Percentiles rank a stretch among this genome's conserved stretches.
These are phyloP conservation scores for Drosophila seclusa DNA, from an alignment of 2,888 invertebrate genomes.

Conservation along the genomic window DNA sequence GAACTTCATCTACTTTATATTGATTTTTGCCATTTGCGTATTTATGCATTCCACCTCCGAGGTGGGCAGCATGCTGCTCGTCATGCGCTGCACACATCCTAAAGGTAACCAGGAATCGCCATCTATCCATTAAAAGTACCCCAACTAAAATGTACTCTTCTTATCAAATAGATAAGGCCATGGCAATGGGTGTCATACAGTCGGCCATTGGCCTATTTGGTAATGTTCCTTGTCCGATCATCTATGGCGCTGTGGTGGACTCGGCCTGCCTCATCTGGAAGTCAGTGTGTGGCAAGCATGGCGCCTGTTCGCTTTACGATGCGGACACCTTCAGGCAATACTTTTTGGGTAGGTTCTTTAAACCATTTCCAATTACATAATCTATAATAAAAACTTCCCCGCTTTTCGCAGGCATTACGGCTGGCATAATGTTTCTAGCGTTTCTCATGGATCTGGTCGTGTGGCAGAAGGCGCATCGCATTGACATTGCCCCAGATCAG, in stretches of 20 bases:
- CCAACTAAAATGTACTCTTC: neutral
- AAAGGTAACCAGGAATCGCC: conserved; percentile 85
- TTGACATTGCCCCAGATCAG: conserved; percentile 88
- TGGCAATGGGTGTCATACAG: conserved; percentile 97
- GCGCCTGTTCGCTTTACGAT: conserved; percentile 95
- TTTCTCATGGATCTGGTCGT: conserved; percentile 95
- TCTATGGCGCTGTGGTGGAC: conserved; percentile 96
- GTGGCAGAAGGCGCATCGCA: conserved; percentile 94
- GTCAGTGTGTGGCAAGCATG: conserved; percentile 91
- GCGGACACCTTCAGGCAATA: conserved; percentile 92
- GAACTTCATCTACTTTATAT: conserved; percentile 92
- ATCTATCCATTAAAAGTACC: neutral
- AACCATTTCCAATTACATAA: neutral
- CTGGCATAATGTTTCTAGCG: conserved; percentile 93
- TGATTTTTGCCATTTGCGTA: conserved; percentile 94
- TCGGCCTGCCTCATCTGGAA: conserved; percentile 96
- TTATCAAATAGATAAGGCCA: conserved; percentile 90
- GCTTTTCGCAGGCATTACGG: conserved; percentile 90
- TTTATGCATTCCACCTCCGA: conserved; percentile 97
- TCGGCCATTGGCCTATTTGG: conserved; percentile 97
- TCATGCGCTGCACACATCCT: conserved; percentile 95
- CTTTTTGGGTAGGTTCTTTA: conserved; percentile 89
- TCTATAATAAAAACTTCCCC: neutral
- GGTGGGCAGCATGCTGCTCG: conserved; percentile 95
- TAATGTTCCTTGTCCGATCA: conserved; percentile 97